phyloP scores from a whole-genome alignment of 2,888 invertebrate species.

The Choristoneura rosaceana region DNA sequence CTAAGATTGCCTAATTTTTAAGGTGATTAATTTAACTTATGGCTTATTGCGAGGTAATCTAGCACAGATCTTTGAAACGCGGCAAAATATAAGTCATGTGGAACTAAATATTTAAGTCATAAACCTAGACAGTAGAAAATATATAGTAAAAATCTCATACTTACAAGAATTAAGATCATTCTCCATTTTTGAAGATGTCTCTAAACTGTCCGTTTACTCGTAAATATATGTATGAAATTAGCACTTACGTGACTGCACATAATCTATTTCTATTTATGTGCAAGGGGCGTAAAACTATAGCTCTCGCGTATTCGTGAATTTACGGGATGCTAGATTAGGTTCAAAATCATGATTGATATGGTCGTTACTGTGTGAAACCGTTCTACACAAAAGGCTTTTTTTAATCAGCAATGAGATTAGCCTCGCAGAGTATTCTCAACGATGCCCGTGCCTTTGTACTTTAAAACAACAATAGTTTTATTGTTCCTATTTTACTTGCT shows the following conservation, averaged over 20 bases:
- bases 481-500: constrained; percentile 68
- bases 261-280: neutral
- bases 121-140: no score
- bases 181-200: no score
- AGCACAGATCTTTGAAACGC: no score
- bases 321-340: neutral
- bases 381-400: constrained; percentile 46
- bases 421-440: constrained; percentile 62
- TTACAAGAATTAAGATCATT: no score
- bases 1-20: no score
- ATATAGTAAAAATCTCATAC: no score
- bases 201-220: neutral
- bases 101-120: no score
- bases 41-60: no score
- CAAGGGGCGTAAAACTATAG: neutral
- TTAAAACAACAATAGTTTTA: constrained; percentile 79
- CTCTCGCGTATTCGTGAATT: neutral
- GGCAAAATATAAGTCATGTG: no score
- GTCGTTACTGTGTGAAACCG: constrained; percentile 12
- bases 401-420: constrained; percentile 67
- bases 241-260: neutral
- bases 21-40: no score
- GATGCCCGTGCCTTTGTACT: constrained; percentile 74
- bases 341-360: constrained; percentile 3
- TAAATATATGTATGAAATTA: neutral